These are phyloP conservation scores for Hydropotes inermis DNA, from an alignment of 2,113 vertebrate genomes.

Conservation along the genomic window DNA sequence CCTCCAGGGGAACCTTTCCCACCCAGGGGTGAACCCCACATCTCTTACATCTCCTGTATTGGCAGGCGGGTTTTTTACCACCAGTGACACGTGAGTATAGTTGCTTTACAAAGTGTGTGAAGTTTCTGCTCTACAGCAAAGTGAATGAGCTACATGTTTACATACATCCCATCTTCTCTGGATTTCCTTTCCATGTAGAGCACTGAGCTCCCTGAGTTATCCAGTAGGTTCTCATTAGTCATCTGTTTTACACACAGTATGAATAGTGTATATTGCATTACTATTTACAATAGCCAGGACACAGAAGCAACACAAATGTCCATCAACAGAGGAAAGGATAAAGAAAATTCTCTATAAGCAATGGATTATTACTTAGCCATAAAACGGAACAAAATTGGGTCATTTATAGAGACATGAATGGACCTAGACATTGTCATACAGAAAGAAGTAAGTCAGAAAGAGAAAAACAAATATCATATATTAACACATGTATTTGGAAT, in stretches of 20 bases:
- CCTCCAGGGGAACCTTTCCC: background rate
- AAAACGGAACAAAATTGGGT: accelerated
- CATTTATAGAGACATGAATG: background rate
- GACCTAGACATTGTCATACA: background rate
- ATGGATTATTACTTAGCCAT: background rate
- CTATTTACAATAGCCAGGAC: background rate
- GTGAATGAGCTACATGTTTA: background rate
- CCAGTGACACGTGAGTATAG: background rate
- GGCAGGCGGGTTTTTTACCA: background rate
- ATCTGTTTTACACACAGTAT: background rate
- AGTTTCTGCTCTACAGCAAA: background rate
- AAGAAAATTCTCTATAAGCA: background rate
- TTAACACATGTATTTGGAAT: accelerated
- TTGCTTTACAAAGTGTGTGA: accelerated
- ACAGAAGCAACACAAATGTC: background rate
- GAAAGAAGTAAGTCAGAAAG: background rate
- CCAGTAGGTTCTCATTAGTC: background rate
- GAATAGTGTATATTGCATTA: background rate
- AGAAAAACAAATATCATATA: background rate
- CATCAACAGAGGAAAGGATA: background rate
- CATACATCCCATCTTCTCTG: background rate
- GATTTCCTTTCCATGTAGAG: background rate
- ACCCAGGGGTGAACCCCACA: background rate
- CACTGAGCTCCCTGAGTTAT: background rate
- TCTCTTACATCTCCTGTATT: accelerated